Evolutionary conservation across 2,113 vertebrate genomes (phyloP).

Genomic region (Notarius lentiginosus): DNA sequence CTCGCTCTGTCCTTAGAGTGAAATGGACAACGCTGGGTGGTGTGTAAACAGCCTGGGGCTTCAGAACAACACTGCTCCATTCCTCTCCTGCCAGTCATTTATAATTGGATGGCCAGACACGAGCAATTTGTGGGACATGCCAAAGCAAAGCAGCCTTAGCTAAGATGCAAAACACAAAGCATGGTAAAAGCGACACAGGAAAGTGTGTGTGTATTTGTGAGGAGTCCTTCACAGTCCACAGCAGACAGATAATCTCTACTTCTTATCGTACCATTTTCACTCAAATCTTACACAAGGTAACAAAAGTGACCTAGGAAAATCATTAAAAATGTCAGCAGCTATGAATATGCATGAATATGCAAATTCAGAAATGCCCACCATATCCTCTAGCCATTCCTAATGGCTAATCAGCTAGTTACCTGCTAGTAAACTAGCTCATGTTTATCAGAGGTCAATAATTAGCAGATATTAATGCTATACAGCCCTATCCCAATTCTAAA

Average conservation of each 20-base stretch:
- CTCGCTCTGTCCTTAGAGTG: constrained; percentile 17
- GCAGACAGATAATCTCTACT: neutral
- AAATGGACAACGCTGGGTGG: constrained; percentile 59
- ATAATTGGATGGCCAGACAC: constrained; percentile 69
- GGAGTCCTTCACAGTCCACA: neutral
- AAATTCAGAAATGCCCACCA: neutral
- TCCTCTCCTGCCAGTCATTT: constrained; percentile 70
- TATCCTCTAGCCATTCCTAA: neutral
- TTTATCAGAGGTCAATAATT: neutral
- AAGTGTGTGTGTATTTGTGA: neutral
- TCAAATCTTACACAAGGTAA: neutral
- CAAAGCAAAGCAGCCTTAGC: constrained; percentile 42
- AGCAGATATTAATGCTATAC: neutral
- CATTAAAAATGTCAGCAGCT: neutral
- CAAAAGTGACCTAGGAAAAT: neutral
- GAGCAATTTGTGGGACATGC: constrained; percentile 63
- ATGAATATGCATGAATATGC: neutral
- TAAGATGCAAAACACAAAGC: constrained; percentile 46
- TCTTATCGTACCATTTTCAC: neutral
- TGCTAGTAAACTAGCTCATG: neutral
- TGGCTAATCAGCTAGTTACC: neutral
- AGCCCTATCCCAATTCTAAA: neutral
- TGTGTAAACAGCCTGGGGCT: constrained; percentile 63
- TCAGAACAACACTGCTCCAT: constrained; percentile 52
- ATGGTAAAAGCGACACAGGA: neutral